phyloP scores from a whole-genome alignment of 1,140 invertebrate species.

The Glossosoma conforme region DNA sequence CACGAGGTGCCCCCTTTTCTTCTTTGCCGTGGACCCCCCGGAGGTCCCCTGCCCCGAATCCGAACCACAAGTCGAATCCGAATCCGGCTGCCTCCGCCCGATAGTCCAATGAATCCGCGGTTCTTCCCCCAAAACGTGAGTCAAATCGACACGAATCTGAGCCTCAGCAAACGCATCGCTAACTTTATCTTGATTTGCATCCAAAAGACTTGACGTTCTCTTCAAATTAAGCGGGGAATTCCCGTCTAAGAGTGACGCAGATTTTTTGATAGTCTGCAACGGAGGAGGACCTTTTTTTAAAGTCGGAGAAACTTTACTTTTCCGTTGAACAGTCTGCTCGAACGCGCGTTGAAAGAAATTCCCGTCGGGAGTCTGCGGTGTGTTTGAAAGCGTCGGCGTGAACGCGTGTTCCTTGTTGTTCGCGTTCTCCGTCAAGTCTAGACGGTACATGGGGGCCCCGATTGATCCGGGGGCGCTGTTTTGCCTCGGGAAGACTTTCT shows the following conservation, averaged over 20 bases:
- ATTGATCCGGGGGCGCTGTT: not conserved
- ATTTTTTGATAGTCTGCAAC: slow-evolving; percentile 19
- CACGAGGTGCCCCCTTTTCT: not conserved
- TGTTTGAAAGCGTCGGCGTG: slow-evolving; percentile 17
- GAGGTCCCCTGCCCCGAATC: not conserved
- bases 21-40: not conserved
- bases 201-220: too few relatives aligned
- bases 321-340: not conserved
- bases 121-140: too few relatives aligned
- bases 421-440: slow-evolving; percentile 13
- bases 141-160: too few relatives aligned
- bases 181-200: too few relatives aligned
- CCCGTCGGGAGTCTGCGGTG: slow-evolving; percentile 11
- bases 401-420: slow-evolving; percentile 10
- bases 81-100: too few relatives aligned
- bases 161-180: too few relatives aligned
- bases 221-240: not conserved
- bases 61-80: too few relatives aligned
- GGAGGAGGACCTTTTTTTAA: slow-evolving; percentile 15
- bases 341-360: slow-evolving; percentile 1
- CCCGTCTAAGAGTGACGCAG: slow-evolving; percentile 2
- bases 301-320: not conserved
- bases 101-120: too few relatives aligned
- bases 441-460: slow-evolving; percentile 13
- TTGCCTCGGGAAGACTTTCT: slow-evolving; percentile 6